These are phyloP conservation scores for Phrynosoma platyrhinos DNA, from an alignment of 2,113 vertebrate genomes.

Conservation along the genomic window DNA sequence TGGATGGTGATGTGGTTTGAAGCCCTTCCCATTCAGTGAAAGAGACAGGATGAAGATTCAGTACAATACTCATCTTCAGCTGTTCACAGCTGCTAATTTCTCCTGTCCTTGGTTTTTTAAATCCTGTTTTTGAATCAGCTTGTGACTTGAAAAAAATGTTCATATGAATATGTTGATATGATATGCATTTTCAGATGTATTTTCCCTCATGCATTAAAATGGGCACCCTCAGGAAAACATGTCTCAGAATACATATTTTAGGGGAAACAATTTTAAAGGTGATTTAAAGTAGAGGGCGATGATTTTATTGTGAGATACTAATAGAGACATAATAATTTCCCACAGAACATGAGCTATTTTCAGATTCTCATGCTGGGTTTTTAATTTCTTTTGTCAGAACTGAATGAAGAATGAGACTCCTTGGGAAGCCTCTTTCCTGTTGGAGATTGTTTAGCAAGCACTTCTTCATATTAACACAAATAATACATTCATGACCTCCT, in stretches of 20 bases:
- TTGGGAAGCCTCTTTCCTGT: background rate
- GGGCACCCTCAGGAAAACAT: no score
- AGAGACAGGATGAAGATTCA: background rate
- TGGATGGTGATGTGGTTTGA: background rate
- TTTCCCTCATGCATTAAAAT: background rate
- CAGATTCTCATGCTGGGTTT: background rate
- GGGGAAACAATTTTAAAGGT: no score
- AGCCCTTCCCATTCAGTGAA: background rate
- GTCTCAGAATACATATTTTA: no score
- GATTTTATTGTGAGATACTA: background rate
- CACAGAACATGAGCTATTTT: background rate
- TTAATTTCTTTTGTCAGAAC: background rate
- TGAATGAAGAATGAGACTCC: background rate
- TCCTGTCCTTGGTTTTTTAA: background rate
- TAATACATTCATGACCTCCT: no score
- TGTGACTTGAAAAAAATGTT: background rate
- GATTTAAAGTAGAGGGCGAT: background rate
- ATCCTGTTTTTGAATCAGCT: background rate
- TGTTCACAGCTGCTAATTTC: background rate
- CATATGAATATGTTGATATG: background rate
- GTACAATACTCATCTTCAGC: background rate
- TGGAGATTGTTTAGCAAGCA: no score
- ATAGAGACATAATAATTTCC: background rate
- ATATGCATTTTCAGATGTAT: background rate
- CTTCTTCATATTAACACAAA: no score